Evolutionary conservation across 2,113 vertebrate genomes (phyloP).

Genomic region (Climacteris rufus): DNA sequence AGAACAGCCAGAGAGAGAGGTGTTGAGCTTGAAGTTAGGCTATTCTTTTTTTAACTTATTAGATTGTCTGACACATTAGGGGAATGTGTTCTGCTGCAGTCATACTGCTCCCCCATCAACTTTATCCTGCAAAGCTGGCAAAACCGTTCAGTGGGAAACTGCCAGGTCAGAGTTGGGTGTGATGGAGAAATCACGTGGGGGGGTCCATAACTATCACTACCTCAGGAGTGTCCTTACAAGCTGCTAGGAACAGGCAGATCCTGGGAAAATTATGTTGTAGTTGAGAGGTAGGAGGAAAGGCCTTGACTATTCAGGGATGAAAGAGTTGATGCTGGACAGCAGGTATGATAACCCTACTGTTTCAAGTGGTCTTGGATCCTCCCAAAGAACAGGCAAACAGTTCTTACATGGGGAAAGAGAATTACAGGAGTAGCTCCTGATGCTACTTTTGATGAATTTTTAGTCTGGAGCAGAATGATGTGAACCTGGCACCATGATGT

Average conservation of each 20-base stretch:
- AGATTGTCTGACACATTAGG: not conserved
- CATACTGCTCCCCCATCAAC: not conserved
- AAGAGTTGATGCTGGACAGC: not conserved
- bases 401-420: not conserved
- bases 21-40: not conserved
- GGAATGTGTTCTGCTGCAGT: not conserved
- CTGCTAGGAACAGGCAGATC: not conserved
- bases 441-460: not conserved
- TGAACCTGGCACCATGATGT: not conserved
- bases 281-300: not conserved
- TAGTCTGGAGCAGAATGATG: not conserved
- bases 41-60: conserved; percentile 14
- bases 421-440: not conserved
- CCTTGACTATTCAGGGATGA: fast-evolving
- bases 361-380: not conserved
- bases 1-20: not conserved
- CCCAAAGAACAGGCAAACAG: not conserved
- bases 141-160: not conserved
- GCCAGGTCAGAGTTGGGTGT: not conserved
- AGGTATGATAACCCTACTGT: not conserved
- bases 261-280: not conserved
- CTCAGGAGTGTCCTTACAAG: not conserved
- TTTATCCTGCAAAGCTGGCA: not conserved
- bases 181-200: not conserved
- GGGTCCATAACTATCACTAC: not conserved